Base-by-base conservation (phyloP, 92 coral and sea anemone genomes). In the Ricordea florida region DNA sequence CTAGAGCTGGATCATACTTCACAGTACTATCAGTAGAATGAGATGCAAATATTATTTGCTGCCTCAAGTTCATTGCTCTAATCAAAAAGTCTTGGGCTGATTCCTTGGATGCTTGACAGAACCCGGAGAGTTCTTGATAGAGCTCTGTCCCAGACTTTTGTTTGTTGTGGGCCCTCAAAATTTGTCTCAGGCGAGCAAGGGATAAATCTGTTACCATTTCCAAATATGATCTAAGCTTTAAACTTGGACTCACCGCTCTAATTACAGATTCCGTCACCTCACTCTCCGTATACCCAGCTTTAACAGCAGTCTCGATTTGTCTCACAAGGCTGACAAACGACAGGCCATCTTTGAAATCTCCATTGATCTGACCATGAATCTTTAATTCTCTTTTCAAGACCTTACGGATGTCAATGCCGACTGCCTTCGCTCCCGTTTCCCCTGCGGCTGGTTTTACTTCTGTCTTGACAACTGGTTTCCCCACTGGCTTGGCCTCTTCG, bases 191-290 rank as follows among this genome's bases (percentile, higher is more conserved):
- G 46, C 70, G 58, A 16, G 40, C 63, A 17, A 79, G 44, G n/a
- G 85, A 62, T 33, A 79, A 47, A 36, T 66, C 81, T n/a, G 47
- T 33, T 42, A 57, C 45, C 79, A 51, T 79, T 53, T 85, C 81
- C 25, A 72, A 35, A 8, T 79, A 79, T 11, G 86, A 72, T 40
- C n/a, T n/a, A n/a, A n/a, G n/a, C n/a, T n/a, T n/a, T n/a, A n/a
- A n/a, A n/a, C n/a, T n/a, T n/a, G n/a, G 78, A 34, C 66, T 48
- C 33, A 79, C 68, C 4, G 74, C 51, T 34, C 86, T 57, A 21
- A 72, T 85, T 34, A 85, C 90, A 15, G 82, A 81, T 34, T 85
- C 86, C 27, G 72, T 52, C 0, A 79, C 62, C 26, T 85, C 82
- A 6, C 46, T 35, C 58, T 79, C 86, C 0, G 49, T 71, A 35